These are phyloP conservation scores for Lagocephalus sceleratus DNA, from an alignment of 2,797 vertebrate genomes.

Conservation along the genomic window DNA sequence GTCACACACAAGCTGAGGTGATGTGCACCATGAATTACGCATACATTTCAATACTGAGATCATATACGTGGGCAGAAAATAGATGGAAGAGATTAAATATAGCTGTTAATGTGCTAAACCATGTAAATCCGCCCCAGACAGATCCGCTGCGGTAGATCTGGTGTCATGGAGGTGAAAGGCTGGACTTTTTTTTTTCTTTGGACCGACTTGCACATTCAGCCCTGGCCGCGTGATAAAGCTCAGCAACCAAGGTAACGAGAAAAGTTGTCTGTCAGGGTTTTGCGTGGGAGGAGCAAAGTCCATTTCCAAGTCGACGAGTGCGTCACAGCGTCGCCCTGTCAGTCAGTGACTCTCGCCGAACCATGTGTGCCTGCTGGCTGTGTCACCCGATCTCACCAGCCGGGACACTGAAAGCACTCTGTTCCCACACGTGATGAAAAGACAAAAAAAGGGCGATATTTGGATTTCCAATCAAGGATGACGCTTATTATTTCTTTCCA, in stretches of 20 bases:
- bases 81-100: too few species aligned
- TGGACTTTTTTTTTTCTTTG: too few species aligned
- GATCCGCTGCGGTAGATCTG: too few species aligned
- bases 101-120: too few species aligned
- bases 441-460: slow-evolving; percentile 7
- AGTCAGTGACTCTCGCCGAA: slow-evolving; percentile 48
- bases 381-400: slow-evolving; percentile 23
- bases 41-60: neutral
- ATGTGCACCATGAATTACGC: neutral
- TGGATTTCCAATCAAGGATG: slow-evolving; percentile 39
- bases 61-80: neutral
- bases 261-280: neutral
- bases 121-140: too few species aligned
- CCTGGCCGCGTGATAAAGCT: neutral
- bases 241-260: too few species aligned
- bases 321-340: slow-evolving; percentile 45
- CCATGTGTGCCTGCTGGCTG: slow-evolving; percentile 46
- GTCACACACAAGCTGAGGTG: slow-evolving; percentile 5
- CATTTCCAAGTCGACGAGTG: slow-evolving; percentile 41
- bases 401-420: neutral
- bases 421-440: slow-evolving; percentile 16
- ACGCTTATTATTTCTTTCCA: slow-evolving; percentile 35
- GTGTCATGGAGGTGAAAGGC: too few species aligned
- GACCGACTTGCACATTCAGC: slow-evolving; percentile 36
- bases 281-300: slow-evolving; percentile 45